Conservation (phyloP, 2,888 invertebrate genomes). For the Nomada lathburiana region DNA sequence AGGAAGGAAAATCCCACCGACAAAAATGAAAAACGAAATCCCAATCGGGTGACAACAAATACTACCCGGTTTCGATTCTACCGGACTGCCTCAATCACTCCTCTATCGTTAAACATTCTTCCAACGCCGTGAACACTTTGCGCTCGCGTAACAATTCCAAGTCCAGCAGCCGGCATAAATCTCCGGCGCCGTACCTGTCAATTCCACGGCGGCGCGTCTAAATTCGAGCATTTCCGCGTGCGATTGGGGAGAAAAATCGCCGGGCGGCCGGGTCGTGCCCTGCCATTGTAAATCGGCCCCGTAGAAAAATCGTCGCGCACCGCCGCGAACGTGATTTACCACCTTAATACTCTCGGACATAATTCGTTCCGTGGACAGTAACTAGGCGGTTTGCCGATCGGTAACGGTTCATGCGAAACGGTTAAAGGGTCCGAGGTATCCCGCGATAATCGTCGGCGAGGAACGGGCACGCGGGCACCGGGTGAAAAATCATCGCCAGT, state of each 20-base stretch:
- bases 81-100: not conserved
- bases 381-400: slow-evolving; percentile 41
- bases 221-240: slow-evolving; percentile 13
- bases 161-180: slow-evolving; percentile 4
- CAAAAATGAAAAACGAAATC: not conserved
- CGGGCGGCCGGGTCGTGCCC: not conserved
- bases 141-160: not conserved
- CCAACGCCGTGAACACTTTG: not conserved
- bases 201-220: not conserved
- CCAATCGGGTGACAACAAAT: not conserved
- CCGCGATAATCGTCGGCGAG: slow-evolving; percentile 42
- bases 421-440: slow-evolving; percentile 30
- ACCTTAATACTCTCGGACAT: slow-evolving; percentile 33
- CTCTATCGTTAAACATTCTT: not conserved
- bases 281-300: slow-evolving; percentile 1
- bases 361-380: slow-evolving; percentile 56
- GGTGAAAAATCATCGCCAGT: slow-evolving; percentile 29
- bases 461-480: slow-evolving; percentile 24
- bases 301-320: slow-evolving; percentile 7
- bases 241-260: not conserved
- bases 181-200: not conserved
- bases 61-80: not conserved
- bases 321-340: slow-evolving; percentile 45
- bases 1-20: no score
- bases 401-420: slow-evolving; percentile 51